Percentiles rank a stretch among this genome's conserved stretches.
These are phyloP conservation scores for Labroides dimidiatus DNA, from an alignment of 2,797 vertebrate genomes.

Conservation along the genomic window DNA sequence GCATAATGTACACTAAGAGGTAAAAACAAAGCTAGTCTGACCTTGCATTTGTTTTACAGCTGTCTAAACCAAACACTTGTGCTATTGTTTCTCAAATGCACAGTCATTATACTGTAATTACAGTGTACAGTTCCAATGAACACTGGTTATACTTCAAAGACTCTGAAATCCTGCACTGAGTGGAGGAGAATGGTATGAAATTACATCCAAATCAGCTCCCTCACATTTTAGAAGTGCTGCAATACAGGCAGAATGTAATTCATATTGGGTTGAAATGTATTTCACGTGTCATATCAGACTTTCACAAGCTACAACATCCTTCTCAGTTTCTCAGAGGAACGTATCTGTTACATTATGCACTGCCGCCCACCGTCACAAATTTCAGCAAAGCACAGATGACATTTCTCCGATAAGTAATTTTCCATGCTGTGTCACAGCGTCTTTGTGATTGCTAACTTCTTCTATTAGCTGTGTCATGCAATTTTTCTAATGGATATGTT, in stretches of 20 bases:
- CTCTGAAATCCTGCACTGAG: slow-evolving; percentile 38
- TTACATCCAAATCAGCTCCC: slow-evolving; percentile 47
- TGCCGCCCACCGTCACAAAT: slow-evolving; percentile 60
- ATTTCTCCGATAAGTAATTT: slow-evolving; percentile 82
- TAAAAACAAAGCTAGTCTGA: slow-evolving; percentile 31
- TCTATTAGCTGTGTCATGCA: slow-evolving; percentile 79
- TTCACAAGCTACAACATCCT: slow-evolving; percentile 18
- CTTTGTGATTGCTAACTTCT: slow-evolving; percentile 75
- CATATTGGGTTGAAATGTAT: slow-evolving; percentile 37
- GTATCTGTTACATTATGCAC: slow-evolving; percentile 15
- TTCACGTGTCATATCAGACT: slow-evolving; percentile 11
- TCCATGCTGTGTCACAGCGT: slow-evolving; percentile 71
- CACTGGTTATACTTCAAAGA: slow-evolving; percentile 39
- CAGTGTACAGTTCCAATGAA: slow-evolving; percentile 52
- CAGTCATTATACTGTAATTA: slow-evolving; percentile 64
- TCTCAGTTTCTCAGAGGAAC: not conserved
- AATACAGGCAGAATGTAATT: slow-evolving; percentile 29
- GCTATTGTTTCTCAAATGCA: slow-evolving; percentile 36
- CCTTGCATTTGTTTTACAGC: slow-evolving; percentile 42
- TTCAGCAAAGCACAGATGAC: slow-evolving; percentile 74
- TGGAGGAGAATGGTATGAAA: slow-evolving; percentile 42
- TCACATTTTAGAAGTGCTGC: slow-evolving; percentile 21
- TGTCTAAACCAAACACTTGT: slow-evolving; percentile 35
- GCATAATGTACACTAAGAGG: not conserved
- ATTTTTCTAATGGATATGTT: slow-evolving; percentile 84